A percentile compares a stretch with the other conserved stretches of the same genome.
Conservation (phyloP, 2,888 invertebrate species). For the Callinectes sapidus region DNA sequence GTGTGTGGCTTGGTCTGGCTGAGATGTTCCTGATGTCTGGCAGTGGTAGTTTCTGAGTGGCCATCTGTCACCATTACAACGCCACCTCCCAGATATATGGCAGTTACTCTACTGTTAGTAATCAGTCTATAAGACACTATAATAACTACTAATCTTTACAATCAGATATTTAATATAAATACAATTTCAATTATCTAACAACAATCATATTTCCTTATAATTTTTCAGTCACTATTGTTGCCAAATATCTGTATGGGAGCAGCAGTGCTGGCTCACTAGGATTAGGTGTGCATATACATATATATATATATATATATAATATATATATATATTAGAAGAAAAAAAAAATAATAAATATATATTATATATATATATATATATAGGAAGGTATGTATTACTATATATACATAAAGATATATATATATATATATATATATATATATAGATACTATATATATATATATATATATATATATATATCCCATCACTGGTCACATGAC, state of each 20-base stretch:
- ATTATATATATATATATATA: constrained; percentile 47
- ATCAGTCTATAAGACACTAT: constrained; percentile 47
- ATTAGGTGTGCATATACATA: constrained; percentile 52
- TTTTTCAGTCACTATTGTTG: constrained; percentile 51
- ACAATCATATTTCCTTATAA: constrained; percentile 49
- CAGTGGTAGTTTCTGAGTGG: constrained; percentile 63
- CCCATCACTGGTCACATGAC: constrained; percentile 65
- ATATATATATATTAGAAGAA: constrained; percentile 41
- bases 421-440: constrained; percentile 45
- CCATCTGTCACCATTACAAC: constrained; percentile 53
- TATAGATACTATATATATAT: constrained; percentile 25
- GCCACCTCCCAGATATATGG: constrained; percentile 63
- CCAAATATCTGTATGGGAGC: constrained; percentile 63
- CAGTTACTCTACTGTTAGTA: constrained; percentile 53
- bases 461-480: constrained; percentile 46
- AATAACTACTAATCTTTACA: constrained; percentile 43
- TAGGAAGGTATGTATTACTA: no score
- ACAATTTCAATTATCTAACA: constrained; percentile 53
- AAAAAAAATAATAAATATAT: no score
- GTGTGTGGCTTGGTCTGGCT: constrained; percentile 64
- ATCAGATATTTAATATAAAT: constrained; percentile 53
- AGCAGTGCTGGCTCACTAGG: constrained; percentile 67
- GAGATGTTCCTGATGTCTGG: constrained; percentile 70
- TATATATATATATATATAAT: constrained; percentile 52
- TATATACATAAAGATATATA: no score